Conservation (phyloP, 2,888 invertebrate species). For the Epicampocera succincta region DNA sequence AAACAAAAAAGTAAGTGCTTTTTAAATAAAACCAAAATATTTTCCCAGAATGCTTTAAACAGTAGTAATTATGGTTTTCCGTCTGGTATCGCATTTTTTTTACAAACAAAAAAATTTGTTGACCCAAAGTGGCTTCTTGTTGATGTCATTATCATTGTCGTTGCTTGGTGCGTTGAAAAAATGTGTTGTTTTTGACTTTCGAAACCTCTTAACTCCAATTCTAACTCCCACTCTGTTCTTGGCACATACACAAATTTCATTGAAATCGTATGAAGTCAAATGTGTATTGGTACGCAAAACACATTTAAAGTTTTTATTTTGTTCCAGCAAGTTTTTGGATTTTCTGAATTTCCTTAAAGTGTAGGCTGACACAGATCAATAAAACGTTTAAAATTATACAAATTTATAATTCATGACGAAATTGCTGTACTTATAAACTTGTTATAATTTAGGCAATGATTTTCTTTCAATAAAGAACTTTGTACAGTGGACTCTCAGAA, state of each 20-base stretch:
- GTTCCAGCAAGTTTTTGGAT: background rate
- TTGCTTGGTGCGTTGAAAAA: too few relatives aligned
- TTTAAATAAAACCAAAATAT: conserved; percentile 25
- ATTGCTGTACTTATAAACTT: background rate
- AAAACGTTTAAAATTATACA: conserved; percentile 4
- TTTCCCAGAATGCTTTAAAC: conserved; percentile 29
- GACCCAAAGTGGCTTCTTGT: background rate
- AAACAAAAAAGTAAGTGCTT: conserved; percentile 32
- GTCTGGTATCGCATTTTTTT: background rate
- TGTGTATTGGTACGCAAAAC: too few relatives aligned
- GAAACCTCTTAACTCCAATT: too few relatives aligned
- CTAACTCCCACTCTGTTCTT: too few relatives aligned
- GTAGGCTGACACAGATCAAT: conserved; percentile 37
- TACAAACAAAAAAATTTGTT: background rate
- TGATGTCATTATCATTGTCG: background rate
- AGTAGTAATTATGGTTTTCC: conserved; percentile 16
- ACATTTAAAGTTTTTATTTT: too few relatives aligned
- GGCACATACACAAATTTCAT: too few relatives aligned
- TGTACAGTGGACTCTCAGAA: too few relatives aligned
- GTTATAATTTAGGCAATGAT: background rate
- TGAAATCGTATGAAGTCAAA: too few relatives aligned
- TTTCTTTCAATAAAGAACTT: too few relatives aligned
- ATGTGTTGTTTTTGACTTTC: too few relatives aligned
- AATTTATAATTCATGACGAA: conserved; percentile 26
- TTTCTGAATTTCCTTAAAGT: conserved; percentile 20